Evolutionary conservation across 2,888 invertebrate species (phyloP), one percentile per base, ranked within the genome.

Genomic region (Philopedon plagiatum): DNA sequence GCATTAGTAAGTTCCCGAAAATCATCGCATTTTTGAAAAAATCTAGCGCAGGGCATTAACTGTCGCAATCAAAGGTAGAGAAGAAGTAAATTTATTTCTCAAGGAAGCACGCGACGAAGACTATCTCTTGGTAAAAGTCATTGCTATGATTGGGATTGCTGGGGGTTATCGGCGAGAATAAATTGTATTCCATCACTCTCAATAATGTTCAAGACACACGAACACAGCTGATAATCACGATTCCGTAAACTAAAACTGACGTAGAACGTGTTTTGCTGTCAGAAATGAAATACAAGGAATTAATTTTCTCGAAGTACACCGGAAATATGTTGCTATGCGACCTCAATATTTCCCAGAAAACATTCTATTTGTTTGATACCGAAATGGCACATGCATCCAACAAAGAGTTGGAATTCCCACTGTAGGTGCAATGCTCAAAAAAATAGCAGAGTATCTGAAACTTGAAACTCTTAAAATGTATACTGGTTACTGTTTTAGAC

Each of bases 381-480:
- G 64, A 58, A 62, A 57, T 54, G 61, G 49, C 9, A 67, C 26
- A 46, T 72, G 67, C 34, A 72, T 62, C 49, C 32, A 54, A 11
- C 57, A 67, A 61, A 67, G 62, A 54, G 61, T 67, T 54, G 62
- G 67, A 46, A 72, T 67, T 56, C 67, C 67, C 34, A 61, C 56
- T 13, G 51, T 67, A 51, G 61, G 57, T 54, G 60, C 44, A 61
- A 56, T 62, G 54, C 67, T n/a, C 67, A 32, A 72, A 57, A 32
- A 68, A 67, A 66, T 13, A 44, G 44, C 15, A 2, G 44, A 44
- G 18, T 44, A 44, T 44, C 8, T 44, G 44, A 44, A 44, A 44
- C 18, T 51, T 13, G 26, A 26, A 1, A 51, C 9, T 26, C 51
- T 26, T 51, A 26, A 51, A 51, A 51, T 26, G 1, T 51, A 51